Evolutionary conservation across 2,888 invertebrate species (phyloP).

Genomic region (Phasia obesa): DNA sequence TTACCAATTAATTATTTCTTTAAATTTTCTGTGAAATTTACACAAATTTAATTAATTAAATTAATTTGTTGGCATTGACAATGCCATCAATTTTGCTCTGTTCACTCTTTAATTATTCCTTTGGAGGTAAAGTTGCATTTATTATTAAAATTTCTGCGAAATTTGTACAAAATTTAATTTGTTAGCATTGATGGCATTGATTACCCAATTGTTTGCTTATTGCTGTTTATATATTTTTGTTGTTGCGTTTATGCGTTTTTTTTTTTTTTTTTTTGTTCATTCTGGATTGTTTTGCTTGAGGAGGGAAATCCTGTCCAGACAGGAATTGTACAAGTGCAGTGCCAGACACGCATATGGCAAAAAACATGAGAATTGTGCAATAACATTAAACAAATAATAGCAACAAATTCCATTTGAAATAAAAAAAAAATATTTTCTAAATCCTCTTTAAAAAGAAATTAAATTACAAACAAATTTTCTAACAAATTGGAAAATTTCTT

Average conservation of each 20-base stretch:
- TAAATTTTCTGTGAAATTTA: too few species aligned
- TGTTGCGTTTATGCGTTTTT: background rate
- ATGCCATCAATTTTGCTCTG: too few species aligned
- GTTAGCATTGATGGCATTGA: background rate
- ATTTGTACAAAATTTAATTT: background rate
- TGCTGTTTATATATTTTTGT: background rate
- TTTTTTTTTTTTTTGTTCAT: too few species aligned
- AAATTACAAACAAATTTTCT: background rate
- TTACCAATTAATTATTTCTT: too few species aligned
- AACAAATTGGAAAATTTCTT: background rate
- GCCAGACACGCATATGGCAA: slow-evolving; percentile 29
- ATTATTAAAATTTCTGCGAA: too few species aligned
- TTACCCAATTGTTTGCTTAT: background rate
- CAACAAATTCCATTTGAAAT: background rate
- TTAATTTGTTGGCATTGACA: too few species aligned
- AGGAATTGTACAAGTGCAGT: slow-evolving; percentile 54
- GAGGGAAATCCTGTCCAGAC: slow-evolving; percentile 70
- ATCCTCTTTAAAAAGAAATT: background rate
- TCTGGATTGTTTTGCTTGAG: slow-evolving; percentile 44
- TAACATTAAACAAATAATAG: slow-evolving; percentile 12
- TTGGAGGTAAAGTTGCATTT: too few species aligned
- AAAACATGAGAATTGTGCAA: slow-evolving; percentile 8
- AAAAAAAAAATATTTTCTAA: slow-evolving; percentile 6
- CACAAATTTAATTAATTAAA: too few species aligned
- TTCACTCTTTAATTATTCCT: too few species aligned